These are phyloP conservation scores for Trypoxylon attenuatum DNA, from an alignment of 2,888 invertebrate genomes.

Conservation along the genomic window DNA sequence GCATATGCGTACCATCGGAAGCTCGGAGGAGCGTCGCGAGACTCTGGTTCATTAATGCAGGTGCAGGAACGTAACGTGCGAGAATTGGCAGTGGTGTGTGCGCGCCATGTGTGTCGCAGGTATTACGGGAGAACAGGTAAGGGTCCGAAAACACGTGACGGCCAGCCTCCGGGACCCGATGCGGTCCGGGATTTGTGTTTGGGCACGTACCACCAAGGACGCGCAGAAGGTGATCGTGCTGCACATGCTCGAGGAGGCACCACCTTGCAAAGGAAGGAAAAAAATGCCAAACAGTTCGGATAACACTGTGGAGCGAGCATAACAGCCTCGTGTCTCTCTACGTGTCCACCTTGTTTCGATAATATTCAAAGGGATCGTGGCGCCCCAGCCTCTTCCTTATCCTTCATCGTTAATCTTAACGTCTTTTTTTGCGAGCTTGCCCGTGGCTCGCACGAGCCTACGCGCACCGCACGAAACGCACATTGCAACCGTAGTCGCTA, in stretches of 20 bases:
- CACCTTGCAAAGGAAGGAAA: slow-evolving; percentile 8
- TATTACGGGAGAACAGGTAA: slow-evolving; percentile 53
- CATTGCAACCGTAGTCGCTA: neutral
- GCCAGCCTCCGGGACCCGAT: slow-evolving; percentile 49
- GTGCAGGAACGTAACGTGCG: slow-evolving; percentile 45
- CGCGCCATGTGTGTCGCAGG: slow-evolving; percentile 59
- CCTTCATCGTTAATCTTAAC: slow-evolving; percentile 31
- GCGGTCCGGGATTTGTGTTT: slow-evolving; percentile 36
- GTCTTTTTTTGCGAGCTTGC: slow-evolving; percentile 25
- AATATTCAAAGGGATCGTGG: slow-evolving; percentile 35
- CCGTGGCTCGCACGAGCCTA: no score
- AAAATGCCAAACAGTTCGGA: slow-evolving; percentile 36
- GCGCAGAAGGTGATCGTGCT: slow-evolving; percentile 53
- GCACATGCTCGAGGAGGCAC: slow-evolving; percentile 57
- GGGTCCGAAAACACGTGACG: slow-evolving; percentile 62
- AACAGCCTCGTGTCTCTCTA: slow-evolving; percentile 25
- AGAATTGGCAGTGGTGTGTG: slow-evolving; percentile 30
- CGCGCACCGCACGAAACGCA: no score
- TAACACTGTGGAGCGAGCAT: slow-evolving; percentile 36
- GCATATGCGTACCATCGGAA: no score
- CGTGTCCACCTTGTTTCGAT: slow-evolving; percentile 45
- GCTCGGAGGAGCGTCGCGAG: neutral
- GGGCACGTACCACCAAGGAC: slow-evolving; percentile 55
- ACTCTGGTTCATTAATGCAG: slow-evolving; percentile 51
- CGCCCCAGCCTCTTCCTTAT: slow-evolving; percentile 8